Conservation (phyloP, 2,888 invertebrate genomes). For the Oeneis ivallda region DNA sequence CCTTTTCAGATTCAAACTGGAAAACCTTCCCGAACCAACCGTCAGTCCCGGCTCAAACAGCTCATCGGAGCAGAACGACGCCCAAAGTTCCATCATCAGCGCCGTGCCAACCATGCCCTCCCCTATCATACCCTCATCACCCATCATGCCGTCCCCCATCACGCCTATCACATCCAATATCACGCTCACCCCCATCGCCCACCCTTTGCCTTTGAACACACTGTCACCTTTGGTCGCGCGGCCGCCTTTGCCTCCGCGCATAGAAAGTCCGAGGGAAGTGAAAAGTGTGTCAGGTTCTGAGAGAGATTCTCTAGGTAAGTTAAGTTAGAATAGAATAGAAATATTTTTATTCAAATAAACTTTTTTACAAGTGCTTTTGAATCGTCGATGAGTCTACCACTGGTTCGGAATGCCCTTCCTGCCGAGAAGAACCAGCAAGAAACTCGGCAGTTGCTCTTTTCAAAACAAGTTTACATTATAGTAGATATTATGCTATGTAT, state of each 20-base stretch:
- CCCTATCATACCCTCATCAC: constrained; percentile 47
- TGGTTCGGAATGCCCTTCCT: too few species aligned
- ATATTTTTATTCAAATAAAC: too few species aligned
- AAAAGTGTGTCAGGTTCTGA: constrained; percentile 57
- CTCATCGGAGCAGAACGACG: constrained; percentile 75
- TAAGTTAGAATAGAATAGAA: not conserved
- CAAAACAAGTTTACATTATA: too few species aligned
- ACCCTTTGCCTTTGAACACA: constrained; percentile 39
- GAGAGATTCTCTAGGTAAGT: constrained; percentile 64
- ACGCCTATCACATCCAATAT: constrained; percentile 41
- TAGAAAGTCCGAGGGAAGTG: constrained; percentile 61
- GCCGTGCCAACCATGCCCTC: constrained; percentile 49
- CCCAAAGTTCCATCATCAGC: constrained; percentile 71
- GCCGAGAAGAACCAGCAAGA: too few species aligned
- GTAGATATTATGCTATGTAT: too few species aligned
- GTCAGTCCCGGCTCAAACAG: constrained; percentile 77
- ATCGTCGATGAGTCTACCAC: too few species aligned
- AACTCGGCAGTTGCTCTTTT: too few species aligned
- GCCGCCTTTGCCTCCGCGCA: constrained; percentile 66
- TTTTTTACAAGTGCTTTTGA: too few species aligned
- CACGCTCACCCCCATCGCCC: constrained; percentile 36
- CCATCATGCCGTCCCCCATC: constrained; percentile 44
- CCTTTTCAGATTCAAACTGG: constrained; percentile 65
- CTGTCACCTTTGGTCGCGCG: constrained; percentile 60
- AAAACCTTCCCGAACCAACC: constrained; percentile 66